Evolutionary conservation across 2,113 vertebrate species (phyloP).

Genomic region (Stigmatopora argus): DNA sequence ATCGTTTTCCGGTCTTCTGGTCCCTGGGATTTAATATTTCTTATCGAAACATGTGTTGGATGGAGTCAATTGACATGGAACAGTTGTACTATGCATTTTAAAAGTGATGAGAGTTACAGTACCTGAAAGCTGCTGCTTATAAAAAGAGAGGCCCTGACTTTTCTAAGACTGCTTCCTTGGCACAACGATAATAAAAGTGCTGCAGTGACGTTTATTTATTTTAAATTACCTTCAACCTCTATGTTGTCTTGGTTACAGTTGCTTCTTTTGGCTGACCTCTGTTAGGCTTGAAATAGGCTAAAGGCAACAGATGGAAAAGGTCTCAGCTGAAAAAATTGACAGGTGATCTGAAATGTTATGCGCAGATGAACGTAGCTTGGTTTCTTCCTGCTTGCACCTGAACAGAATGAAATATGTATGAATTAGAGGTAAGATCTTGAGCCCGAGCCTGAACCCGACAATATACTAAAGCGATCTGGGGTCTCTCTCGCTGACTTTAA

Average conservation of each 20-base stretch:
- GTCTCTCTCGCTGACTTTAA: too few relatives aligned
- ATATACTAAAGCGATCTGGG: too few relatives aligned
- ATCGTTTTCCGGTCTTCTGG: neutral
- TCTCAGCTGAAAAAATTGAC: constrained; percentile 29
- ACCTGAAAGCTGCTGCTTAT: too few relatives aligned
- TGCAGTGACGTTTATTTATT: neutral
- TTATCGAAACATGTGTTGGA: neutral
- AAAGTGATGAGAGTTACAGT: neutral
- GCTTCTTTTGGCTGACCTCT: constrained; percentile 41
- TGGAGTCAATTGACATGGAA: neutral
- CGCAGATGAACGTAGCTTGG: constrained; percentile 19
- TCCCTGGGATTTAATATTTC: constrained; percentile 5
- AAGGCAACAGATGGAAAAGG: constrained; percentile 38
- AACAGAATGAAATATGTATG: constrained; percentile 16
- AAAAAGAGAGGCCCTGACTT: neutral
- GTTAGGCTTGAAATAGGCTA: constrained; percentile 24
- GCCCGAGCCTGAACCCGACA: too few relatives aligned
- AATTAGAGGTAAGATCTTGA: too few relatives aligned
- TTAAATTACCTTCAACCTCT: neutral
- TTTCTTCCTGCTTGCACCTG: constrained; percentile 20
- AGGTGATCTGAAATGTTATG: constrained; percentile 30
- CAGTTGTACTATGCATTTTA: neutral
- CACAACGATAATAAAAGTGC: constrained; percentile 16
- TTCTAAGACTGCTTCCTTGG: constrained; percentile 14
- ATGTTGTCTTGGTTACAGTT: constrained; percentile 19